Evolutionary conservation across 1,140 invertebrate species (phyloP), one percentile per base, ranked within the genome.

Genomic region (Ostrea edulis): DNA sequence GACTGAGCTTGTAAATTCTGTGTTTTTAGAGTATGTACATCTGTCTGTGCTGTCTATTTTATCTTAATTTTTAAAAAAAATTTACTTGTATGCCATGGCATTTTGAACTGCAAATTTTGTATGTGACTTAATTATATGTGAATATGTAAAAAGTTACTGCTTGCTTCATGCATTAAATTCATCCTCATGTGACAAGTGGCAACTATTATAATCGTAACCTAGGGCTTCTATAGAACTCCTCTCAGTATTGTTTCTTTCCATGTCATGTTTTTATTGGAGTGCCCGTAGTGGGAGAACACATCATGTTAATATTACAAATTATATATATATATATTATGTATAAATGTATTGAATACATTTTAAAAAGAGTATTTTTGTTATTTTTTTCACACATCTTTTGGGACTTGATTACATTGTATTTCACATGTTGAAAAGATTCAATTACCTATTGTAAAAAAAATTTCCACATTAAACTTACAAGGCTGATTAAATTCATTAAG

Each of bases 391-490:
- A 77, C 25, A 62, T 62, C 55, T 25, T 77, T 5, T 77, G 68
- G 68, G 68, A 77, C 25, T 29, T 29, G 55, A 62, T 62, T 62
- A n/a, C 55, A 20, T n/a, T 62, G 55, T 62, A 20, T 62, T 62
- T 62, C 55, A 29, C 22, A 35, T 35, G 68, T 77, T 77, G 12
- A 77, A 77, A 77, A 77, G 9, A 77, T 12, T 77, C 11, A 35
- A 29, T 77, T 25, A 77, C 9, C 29, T 77, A 25, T 77, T 77
- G 68, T 77, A 77, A 1, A 77, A 35, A 71, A 4, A 25, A 77
- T 77, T 77, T 44, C 68, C 68, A 77, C 68, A 77, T 77, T 77
- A 77, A 77, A 77, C 68, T 77, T 77, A 77, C 68, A 77, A 77
- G 35, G 68, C 22, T 77, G 29, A 77, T 77, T 20, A 35, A 71